Evolutionary conservation across 2,797 vertebrate genomes (phyloP).

Genomic region (Pangasius mekongensis): DNA sequence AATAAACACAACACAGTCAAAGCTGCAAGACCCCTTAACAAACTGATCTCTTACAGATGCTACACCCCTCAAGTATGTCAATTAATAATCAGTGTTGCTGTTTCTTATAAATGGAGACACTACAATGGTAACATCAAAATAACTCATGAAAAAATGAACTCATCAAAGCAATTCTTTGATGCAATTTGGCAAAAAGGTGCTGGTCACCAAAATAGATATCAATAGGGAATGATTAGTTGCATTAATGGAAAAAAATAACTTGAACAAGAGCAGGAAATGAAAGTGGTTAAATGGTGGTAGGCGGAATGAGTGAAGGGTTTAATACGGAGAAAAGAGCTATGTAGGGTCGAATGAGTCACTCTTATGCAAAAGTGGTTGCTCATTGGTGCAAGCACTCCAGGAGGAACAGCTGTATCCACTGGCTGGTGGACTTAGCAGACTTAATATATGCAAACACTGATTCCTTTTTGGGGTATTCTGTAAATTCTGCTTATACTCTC

Average conservation of each 20-base stretch:
- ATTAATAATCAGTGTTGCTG: background rate
- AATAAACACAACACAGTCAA: background rate
- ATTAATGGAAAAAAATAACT: conserved; percentile 32
- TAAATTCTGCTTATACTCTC: background rate
- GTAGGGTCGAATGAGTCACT: conserved; percentile 45
- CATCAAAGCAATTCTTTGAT: conserved; percentile 38
- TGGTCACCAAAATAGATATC: conserved; percentile 40
- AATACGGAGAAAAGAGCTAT: conserved; percentile 45
- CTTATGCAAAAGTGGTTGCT: conserved; percentile 54
- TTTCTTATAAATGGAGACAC: conserved; percentile 34
- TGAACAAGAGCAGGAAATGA: conserved; percentile 55
- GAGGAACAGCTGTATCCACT: conserved; percentile 46
- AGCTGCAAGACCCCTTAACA: background rate
- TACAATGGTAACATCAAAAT: conserved; percentile 28
- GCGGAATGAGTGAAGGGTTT: conserved; percentile 52
- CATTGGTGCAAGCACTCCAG: conserved; percentile 44
- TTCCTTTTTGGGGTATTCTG: background rate
- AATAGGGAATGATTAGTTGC: conserved; percentile 46
- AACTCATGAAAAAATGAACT: conserved; percentile 27
- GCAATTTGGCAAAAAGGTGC: conserved; percentile 45
- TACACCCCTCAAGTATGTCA: background rate
- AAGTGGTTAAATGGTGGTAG: conserved; percentile 50
- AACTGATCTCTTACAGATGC: background rate
- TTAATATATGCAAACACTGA: conserved; percentile 9
- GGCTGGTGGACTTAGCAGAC: conserved; percentile 32